A percentile compares a stretch with the other conserved stretches of the same genome.
Conservation (phyloP, 2,797 vertebrate species). For the Cynopterus sphinx region DNA sequence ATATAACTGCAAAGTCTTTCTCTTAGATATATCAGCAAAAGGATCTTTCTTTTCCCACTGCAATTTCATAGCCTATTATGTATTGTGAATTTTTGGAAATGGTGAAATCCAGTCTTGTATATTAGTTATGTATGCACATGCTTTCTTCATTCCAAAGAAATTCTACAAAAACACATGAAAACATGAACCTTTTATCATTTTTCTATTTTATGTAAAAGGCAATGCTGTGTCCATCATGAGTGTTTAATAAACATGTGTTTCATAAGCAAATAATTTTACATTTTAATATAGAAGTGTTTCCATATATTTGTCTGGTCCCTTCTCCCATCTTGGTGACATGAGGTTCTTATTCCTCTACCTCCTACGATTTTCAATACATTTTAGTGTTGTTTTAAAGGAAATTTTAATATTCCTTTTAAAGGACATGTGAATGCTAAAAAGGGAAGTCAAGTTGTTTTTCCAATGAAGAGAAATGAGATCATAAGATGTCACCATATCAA, state of each 20-base stretch:
- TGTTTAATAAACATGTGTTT: slow-evolving; percentile 14
- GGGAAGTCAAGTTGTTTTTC: background rate
- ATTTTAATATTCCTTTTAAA: background rate
- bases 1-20: background rate
- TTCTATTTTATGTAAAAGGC: background rate
- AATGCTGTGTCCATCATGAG: background rate
- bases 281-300: background rate
- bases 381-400: background rate
- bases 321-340: background rate
- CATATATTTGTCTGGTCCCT: background rate
- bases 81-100: background rate
- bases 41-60: rapidly evolving
- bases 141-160: background rate
- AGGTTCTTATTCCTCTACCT: background rate
- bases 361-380: background rate
- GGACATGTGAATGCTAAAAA: background rate
- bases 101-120: background rate
- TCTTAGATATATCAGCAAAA: background rate
- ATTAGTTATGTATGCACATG: background rate
- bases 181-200: background rate
- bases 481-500: background rate
- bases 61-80: background rate
- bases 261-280: background rate
- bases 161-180: background rate
- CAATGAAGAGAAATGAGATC: background rate